These are phyloP conservation scores for Diaperis boleti DNA, from an alignment of 2,888 invertebrate genomes.

Conservation along the genomic window DNA sequence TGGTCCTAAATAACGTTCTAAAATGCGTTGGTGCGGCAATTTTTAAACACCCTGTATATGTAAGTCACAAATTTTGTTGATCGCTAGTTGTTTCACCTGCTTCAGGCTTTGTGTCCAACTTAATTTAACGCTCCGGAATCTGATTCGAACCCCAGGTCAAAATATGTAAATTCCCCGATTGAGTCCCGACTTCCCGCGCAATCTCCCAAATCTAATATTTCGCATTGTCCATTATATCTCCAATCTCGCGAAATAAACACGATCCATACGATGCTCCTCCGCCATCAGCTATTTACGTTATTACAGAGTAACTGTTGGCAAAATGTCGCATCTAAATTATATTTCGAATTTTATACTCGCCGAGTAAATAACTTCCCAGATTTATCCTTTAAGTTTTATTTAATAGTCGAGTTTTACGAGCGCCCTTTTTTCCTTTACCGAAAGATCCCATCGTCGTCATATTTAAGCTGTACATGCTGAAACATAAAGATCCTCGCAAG, in stretches of 20 bases:
- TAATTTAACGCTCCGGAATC: too few relatives aligned
- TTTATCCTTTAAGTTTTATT: slow-evolving; percentile 26
- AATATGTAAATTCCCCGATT: neutral
- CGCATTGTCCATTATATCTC: slow-evolving; percentile 9
- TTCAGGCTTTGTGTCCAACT: too few relatives aligned
- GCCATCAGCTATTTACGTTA: slow-evolving; percentile 32
- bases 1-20: too few relatives aligned
- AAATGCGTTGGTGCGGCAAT: too few relatives aligned
- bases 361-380: slow-evolving; percentile 23
- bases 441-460: slow-evolving; percentile 30
- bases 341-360: slow-evolving; percentile 27
- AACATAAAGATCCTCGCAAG: slow-evolving; percentile 10
- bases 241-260: slow-evolving; percentile 46
- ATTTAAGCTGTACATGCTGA: slow-evolving; percentile 10
- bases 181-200: slow-evolving; percentile 1
- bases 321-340: slow-evolving; percentile 31
- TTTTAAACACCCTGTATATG: too few relatives aligned
- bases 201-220: slow-evolving; percentile 4
- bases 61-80: too few relatives aligned
- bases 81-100: too few relatives aligned
- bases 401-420: slow-evolving; percentile 23
- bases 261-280: slow-evolving; percentile 25
- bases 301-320: slow-evolving; percentile 29
- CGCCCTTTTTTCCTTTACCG: slow-evolving; percentile 27
- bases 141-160: neutral